A percentile compares a stretch with the other conserved stretches of the same genome.
phyloP scores from a whole-genome alignment of 2,888 invertebrate species.

The Harmothoe impar region DNA sequence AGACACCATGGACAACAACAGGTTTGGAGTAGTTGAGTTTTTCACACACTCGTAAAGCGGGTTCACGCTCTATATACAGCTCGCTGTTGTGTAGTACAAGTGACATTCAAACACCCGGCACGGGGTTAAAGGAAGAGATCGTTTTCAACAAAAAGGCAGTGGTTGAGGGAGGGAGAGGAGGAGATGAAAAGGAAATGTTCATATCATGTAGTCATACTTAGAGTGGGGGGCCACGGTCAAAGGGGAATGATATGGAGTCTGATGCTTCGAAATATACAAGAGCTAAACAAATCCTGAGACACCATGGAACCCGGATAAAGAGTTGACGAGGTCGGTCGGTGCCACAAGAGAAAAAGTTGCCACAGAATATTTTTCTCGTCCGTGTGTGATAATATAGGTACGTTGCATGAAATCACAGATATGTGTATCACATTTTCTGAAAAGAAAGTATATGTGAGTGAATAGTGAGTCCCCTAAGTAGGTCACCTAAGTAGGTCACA shows the following conservation, averaged over 20 bases:
- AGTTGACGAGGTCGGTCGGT: slow-evolving; percentile 39
- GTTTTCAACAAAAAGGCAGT: background rate
- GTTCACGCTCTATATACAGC: slow-evolving; percentile 37
- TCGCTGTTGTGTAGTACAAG: background rate
- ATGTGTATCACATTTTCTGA: slow-evolving; percentile 36
- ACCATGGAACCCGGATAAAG: slow-evolving; percentile 50
- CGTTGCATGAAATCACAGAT: slow-evolving; percentile 62
- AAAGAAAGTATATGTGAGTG: slow-evolving; percentile 42
- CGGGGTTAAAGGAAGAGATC: background rate
- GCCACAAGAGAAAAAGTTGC: slow-evolving; percentile 57
- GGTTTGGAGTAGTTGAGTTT: background rate
- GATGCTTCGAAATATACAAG: slow-evolving; percentile 45
- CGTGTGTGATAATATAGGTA: slow-evolving; percentile 53
- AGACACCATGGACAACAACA: background rate
- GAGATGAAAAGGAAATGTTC: background rate
- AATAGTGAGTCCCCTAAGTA: slow-evolving; percentile 40
- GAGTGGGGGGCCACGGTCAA: background rate
- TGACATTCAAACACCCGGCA: slow-evolving; percentile 61
- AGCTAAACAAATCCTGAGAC: slow-evolving; percentile 45
- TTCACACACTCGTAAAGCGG: background rate
- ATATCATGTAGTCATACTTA: background rate
- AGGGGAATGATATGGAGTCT: slow-evolving; percentile 61
- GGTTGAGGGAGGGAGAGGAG: background rate
- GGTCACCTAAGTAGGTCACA: slow-evolving; percentile 28
- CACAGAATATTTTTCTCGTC: slow-evolving; percentile 47